Evolutionary conservation across 2,113 vertebrate genomes (phyloP).

Genomic region (Megalops atlanticus): DNA sequence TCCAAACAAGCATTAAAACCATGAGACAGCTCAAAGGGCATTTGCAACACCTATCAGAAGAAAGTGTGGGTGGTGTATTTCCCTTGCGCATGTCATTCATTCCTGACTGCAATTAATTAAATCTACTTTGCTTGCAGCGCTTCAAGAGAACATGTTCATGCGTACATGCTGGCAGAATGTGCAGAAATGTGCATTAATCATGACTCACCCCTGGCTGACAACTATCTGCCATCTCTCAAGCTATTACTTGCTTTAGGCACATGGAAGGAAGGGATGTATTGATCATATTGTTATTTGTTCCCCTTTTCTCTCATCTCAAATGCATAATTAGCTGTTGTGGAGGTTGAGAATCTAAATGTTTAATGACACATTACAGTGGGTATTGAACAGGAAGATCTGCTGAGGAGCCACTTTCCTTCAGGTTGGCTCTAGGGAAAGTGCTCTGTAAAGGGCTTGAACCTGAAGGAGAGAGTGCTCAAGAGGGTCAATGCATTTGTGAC

Average conservation of each 20-base stretch:
- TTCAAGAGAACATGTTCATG: neutral
- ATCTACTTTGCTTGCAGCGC: neutral
- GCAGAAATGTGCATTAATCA: slow-evolving; percentile 2
- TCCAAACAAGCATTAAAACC: neutral
- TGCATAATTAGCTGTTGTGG: slow-evolving; percentile 31
- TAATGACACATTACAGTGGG: slow-evolving; percentile 40
- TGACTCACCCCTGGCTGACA: neutral
- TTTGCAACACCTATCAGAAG: neutral
- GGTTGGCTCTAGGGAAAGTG: slow-evolving; percentile 22
- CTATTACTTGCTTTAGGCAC: neutral
- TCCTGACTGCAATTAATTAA: neutral
- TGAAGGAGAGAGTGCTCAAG: slow-evolving; percentile 18
- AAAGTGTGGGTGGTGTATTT: neutral
- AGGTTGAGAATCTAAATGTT: slow-evolving; percentile 40
- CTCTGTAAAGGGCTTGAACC: neutral
- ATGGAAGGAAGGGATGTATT: neutral
- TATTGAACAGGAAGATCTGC: slow-evolving; percentile 29
- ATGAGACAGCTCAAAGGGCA: neutral
- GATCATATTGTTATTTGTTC: neutral
- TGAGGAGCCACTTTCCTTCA: slow-evolving; percentile 37
- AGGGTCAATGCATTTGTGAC: neutral
- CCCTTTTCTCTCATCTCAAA: slow-evolving; percentile 1
- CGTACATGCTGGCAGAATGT: neutral
- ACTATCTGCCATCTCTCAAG: neutral
- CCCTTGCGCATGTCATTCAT: neutral